These are phyloP conservation scores for Diphyllodes magnificus DNA, from an alignment of 2,113 vertebrate genomes.

Conservation along the genomic window DNA sequence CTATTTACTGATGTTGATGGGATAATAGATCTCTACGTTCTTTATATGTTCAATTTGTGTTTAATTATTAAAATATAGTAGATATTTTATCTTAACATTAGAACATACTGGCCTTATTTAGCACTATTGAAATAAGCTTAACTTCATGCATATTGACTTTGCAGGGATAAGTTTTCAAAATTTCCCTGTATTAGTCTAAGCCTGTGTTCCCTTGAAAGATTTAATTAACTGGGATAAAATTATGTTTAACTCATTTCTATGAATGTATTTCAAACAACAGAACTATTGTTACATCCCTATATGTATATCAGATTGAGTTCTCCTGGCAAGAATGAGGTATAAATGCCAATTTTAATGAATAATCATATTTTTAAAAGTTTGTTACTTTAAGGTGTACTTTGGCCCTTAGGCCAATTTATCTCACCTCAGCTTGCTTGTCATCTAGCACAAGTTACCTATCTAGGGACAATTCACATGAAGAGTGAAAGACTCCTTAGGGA, in stretches of 20 bases:
- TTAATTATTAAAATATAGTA: not conserved
- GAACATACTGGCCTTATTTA: not conserved
- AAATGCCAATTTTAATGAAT: not conserved
- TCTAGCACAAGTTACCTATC: not conserved
- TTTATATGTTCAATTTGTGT: not conserved
- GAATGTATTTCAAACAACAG: not conserved
- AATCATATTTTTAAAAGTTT: not conserved
- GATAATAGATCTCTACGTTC: not conserved
- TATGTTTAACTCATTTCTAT: not conserved
- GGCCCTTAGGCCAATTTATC: not conserved
- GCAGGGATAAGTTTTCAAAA: not conserved
- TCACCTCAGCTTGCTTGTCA: not conserved
- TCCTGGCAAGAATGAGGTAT: not conserved
- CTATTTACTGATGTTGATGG: not conserved
- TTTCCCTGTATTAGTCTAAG: not conserved
- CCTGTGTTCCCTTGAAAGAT: not conserved
- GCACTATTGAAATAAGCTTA: not conserved
- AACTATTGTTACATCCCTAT: not conserved
- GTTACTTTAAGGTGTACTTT: not conserved
- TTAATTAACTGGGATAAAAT: not conserved
- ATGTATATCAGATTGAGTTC: not conserved
- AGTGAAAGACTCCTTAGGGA: not conserved
- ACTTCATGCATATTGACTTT: not conserved
- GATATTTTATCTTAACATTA: not conserved
- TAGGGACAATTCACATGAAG: not conserved